Base-by-base conservation (phyloP, 2,888 invertebrate genomes). In the Latrodectus elegans region DNA sequence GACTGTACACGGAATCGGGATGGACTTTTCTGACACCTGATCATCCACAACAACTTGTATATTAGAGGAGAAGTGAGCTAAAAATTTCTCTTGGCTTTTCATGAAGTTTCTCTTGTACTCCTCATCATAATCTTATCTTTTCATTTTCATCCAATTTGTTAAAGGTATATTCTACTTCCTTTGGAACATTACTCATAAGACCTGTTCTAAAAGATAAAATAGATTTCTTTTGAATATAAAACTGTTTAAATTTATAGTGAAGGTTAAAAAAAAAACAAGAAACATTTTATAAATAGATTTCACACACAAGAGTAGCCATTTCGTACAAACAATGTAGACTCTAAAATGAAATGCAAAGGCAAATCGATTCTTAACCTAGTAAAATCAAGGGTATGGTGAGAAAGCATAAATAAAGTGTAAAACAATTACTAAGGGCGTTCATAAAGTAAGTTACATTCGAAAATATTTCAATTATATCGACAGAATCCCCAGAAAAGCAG, bases 1-100 rank as follows among this genome's bases (percentile, higher is more conserved):
- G 76, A n/a, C 8, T 38, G 65, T 76, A 76, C 9, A 65, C 64
- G 14, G 64, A 17, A 4, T 76, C 51, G 17, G 76, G 76, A 49
- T 76, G 49, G n/a, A 51, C 65, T 17, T 17, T 51, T 65, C 76
- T n/a, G 76, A 11, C 51, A 64, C 76, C 1, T 64, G 38, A 51
- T 60, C 49, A 9, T 38, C 51, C 15, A 65, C 76, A 11, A 76
- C 76, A 14, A 64, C 17, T 49, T 17, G 38, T 9, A 67, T 22
- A 4, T 76, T 65, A 1, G 49, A 49, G 0, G 65, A 65, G 3
- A 65, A 64, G 12, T 0, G 8, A 10, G 12, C 17, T 38, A 15
- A 2, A 11, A 49, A 67, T 14, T 8, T n/a, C 8, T 15, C 3
- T 22, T 51, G 51, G n/a, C 26, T 49, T 17, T 51, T 65, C 0